Percentiles rank a stretch among this genome's conserved stretches.
These are phyloP conservation scores for Phylloscopus collybita DNA, from an alignment of 2,797 vertebrate genomes.

Conservation along the genomic window DNA sequence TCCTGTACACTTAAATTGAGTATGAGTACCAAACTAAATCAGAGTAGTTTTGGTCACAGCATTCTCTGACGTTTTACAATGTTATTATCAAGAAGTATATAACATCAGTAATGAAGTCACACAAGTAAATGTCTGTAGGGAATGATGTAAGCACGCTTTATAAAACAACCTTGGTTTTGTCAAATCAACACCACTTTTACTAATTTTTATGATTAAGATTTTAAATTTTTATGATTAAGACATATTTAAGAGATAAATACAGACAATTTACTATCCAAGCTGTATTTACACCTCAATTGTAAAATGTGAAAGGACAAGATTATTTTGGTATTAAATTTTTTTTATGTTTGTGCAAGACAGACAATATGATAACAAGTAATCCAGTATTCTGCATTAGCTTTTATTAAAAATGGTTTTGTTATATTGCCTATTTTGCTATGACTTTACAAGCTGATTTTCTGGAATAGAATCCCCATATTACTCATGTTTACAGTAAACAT, in stretches of 20 bases:
- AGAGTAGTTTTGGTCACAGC: slow-evolving; percentile 76
- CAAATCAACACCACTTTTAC: background rate
- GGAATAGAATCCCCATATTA: background rate
- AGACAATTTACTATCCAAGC: background rate
- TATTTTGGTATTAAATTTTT: background rate
- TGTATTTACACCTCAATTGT: background rate
- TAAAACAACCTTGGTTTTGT: background rate
- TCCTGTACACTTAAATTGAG: slow-evolving; percentile 37
- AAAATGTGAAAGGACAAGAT: background rate
- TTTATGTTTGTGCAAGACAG: background rate
- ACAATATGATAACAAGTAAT: background rate
- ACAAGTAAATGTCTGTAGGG: slow-evolving; percentile 75
- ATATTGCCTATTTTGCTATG: background rate
- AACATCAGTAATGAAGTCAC: slow-evolving; percentile 69
- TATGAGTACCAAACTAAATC: slow-evolving; percentile 66
- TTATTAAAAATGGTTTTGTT: background rate
- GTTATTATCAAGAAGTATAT: slow-evolving; percentile 16
- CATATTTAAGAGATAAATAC: background rate
- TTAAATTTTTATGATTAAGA: background rate
- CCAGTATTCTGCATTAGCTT: background rate
- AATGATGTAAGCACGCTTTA: slow-evolving; percentile 81
- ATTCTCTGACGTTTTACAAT: slow-evolving; percentile 67
- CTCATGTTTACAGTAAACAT: background rate
- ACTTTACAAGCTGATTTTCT: background rate
- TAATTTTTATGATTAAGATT: background rate